Base-by-base conservation (phyloP, 2,113 vertebrate genomes). In the Pipra filicauda region DNA sequence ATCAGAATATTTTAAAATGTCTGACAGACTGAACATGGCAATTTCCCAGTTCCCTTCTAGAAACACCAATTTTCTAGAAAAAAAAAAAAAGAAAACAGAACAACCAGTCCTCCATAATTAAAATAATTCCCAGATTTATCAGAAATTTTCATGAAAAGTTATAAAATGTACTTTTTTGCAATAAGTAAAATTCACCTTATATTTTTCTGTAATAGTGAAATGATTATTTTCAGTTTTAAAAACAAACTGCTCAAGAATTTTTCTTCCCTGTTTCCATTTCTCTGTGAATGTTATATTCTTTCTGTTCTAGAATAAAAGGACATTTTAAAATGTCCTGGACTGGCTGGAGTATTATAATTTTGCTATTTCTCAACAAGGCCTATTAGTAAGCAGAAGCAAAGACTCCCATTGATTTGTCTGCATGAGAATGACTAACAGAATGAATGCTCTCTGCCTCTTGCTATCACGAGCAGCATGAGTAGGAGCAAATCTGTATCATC, bases 401-500 rank as follows among this genome's bases (percentile, higher is more conserved):
- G 52, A 49, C 44, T 89, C 41, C 33, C 65, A 71, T 41, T 41
- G 22, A 86, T 82, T 86, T 54, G 16, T 88, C 69, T 92, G 59
- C 8, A 48, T n/a, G 43, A 91, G 19, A 76, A 88, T 76, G 48
- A 22, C 72, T 95, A 95, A 73, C 12, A 85, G 37, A 77, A 88
- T 66, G 15, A 77, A 88, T 70, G 13, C 28, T 52, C 35, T 85
- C 55, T 96, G 59, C 35, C 22, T 23, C 57, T 77, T 77, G 54
- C 65, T 96, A 70, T 46, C 51, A 71, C 1, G 7, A 93, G 37
- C 46, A 90, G 35, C 26, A 88, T 16, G 51, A 59, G 59, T 58
- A 83, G 70, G 49, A 92, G 49, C 43, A 82, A 93, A 96, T 71
- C 67, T 88, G 43, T 93, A 70, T 89, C 64, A 94, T 76, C 46